A percentile compares a stretch with the other conserved stretches of the same genome.
Evolutionary conservation across 2,797 vertebrate genomes (phyloP).

Genomic region (Alfaro cultratus): DNA sequence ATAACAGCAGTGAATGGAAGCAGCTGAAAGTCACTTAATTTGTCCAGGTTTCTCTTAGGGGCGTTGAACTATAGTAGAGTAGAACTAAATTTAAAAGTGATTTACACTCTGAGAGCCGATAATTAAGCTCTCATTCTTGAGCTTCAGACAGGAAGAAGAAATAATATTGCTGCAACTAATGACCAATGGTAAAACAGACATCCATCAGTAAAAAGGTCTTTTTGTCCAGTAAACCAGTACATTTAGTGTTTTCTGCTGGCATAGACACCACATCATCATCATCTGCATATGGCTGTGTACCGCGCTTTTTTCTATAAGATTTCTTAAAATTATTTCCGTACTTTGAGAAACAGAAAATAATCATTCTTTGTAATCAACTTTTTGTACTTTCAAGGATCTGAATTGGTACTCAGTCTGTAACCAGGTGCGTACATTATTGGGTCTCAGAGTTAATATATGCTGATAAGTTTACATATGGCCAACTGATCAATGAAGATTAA

Average conservation of each 20-base stretch:
- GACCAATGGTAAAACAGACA: background rate
- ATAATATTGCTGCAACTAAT: background rate
- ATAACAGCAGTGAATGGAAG: background rate
- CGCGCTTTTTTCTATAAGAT: background rate
- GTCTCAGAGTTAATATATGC: background rate
- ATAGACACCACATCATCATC: background rate
- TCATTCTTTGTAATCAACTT: background rate
- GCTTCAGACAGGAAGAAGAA: background rate
- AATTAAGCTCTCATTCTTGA: background rate
- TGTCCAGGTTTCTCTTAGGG: background rate
- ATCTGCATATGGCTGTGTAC: background rate
- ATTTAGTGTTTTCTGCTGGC: background rate
- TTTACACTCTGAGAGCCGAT: background rate
- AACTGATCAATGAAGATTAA: background rate
- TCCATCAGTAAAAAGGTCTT: background rate
- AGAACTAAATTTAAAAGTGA: no score
- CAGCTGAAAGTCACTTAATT: background rate
- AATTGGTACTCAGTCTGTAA: background rate
- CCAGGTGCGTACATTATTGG: background rate
- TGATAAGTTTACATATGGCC: no score
- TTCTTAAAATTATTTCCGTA: background rate
- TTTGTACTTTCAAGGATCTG: background rate
- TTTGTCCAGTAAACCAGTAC: background rate
- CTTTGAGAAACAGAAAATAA: background rate
- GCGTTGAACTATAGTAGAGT: background rate